Evolutionary conservation across 1,140 invertebrate species (phyloP), one percentile per base, ranked within the genome.

Genomic region (Bradynema listronoti): DNA sequence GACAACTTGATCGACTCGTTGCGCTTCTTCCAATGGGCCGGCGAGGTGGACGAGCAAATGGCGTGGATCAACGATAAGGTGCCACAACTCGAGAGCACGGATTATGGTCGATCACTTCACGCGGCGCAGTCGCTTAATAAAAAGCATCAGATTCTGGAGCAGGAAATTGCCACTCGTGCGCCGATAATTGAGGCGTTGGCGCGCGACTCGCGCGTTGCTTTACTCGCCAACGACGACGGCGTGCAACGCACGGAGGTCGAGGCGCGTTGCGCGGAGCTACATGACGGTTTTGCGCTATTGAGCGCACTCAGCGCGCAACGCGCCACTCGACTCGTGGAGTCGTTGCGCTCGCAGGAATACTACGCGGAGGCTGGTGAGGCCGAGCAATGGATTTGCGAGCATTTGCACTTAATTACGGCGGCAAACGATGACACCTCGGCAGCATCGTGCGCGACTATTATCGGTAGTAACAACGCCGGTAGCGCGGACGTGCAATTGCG

Each of bases 51-150:
- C 77, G 94, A 99, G 80, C 94, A 99, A 80, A 90, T 94, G 69
- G 81, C 95, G 4, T 99, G 94, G 94, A 90, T 98, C 58, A 85
- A 86, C 34, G 93, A 98, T 79, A 97, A 96, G 80, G 88, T 96
- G 86, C 90, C 91, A 0, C 83, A 90, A 59, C 91, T 61, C 14
- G 87, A 85, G 24, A 91, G 87, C 63, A 84, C 82, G 0, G 91
- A 97, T 61, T 94, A 88, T 78, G 94, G 94, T 36, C 94, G 90
- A 78, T 91, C 89, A 11, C 81, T 97, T 5, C 94, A 94, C 81
- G 91, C 90, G 79, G 93, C 97, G 0, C 90, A 96, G 72, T 91
- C 90, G 82, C 80, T 97, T 39, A 90, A 93, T 79, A 95, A 96
- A 84, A 97, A 97, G 83, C 95, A 95, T 77, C 90, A 86, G 75